Evolutionary conservation across 2,888 invertebrate species (phyloP).

Genomic region (Cheilosia variabilis): DNA sequence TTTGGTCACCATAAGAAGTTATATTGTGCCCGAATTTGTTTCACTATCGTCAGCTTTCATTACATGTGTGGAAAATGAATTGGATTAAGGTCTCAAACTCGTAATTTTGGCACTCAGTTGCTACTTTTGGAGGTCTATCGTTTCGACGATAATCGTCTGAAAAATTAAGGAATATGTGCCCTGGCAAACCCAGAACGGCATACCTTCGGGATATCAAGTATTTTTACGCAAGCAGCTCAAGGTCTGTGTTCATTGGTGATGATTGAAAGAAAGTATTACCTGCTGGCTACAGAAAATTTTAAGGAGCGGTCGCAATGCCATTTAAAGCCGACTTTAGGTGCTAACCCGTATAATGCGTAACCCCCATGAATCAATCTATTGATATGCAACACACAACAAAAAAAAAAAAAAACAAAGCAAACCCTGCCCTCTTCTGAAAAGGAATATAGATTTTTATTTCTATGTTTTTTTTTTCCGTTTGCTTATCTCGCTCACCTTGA

Average conservation of each 20-base stretch:
- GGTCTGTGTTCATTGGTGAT: not conserved
- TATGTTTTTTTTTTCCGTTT: not conserved
- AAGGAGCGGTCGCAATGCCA: not conserved
- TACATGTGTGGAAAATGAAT: too few relatives aligned
- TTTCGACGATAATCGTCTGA: too few relatives aligned
- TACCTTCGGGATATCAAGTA: not conserved
- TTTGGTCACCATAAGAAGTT: too few relatives aligned
- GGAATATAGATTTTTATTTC: conserved; percentile 37
- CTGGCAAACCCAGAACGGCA: too few relatives aligned
- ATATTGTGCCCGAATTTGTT: too few relatives aligned
- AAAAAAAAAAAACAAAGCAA: not conserved
- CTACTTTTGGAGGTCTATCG: too few relatives aligned
- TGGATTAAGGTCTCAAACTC: too few relatives aligned
- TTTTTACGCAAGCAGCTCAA: not conserved
- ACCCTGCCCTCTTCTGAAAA: conserved; percentile 26
- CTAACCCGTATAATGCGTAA: conserved; percentile 24
- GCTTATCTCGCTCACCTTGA: conserved; percentile 71
- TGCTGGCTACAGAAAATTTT: not conserved
- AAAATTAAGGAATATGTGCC: too few relatives aligned
- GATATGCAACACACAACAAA: not conserved
- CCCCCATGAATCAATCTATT: conserved; percentile 49
- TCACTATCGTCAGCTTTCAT: too few relatives aligned
- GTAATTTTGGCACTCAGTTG: too few relatives aligned
- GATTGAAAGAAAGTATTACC: not conserved
- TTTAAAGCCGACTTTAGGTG: not conserved